Conservation (phyloP, 2,888 invertebrate species). For the Dicranocentrus wangi region DNA sequence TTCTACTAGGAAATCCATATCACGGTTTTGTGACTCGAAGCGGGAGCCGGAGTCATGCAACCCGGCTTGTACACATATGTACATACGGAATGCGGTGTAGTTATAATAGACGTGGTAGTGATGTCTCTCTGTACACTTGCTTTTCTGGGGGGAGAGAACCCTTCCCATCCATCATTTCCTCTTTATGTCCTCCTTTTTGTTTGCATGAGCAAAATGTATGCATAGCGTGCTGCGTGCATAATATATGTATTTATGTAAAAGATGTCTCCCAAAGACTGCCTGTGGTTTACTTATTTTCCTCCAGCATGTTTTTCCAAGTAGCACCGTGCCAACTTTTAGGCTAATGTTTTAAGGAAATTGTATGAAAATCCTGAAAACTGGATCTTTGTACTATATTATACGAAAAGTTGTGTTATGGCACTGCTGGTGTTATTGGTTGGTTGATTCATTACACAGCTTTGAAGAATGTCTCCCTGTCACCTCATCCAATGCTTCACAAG, state of each 20-base stretch:
- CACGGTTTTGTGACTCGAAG: not conserved
- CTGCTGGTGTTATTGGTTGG: not conserved
- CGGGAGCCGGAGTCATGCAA: not conserved
- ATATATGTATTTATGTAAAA: not conserved
- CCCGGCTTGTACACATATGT: not conserved
- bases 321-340: not conserved
- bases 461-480: constrained; percentile 38
- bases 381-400: too few species aligned
- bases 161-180: constrained; percentile 38
- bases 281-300: constrained; percentile 46
- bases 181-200: constrained; percentile 14
- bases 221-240: not conserved
- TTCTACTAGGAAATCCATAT: not conserved
- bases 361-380: not conserved
- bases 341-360: not conserved
- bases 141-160: constrained; percentile 10
- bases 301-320: not conserved
- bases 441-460: constrained; percentile 37
- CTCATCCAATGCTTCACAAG: not conserved
- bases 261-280: constrained; percentile 2
- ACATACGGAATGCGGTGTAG: constrained; percentile 1
- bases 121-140: constrained; percentile 18
- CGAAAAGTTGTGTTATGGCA: not conserved
- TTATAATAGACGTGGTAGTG: constrained; percentile 19
- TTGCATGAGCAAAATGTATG: constrained; percentile 27